These are phyloP conservation scores for Thaumatotibia leucotreta DNA, from an alignment of 1,140 invertebrate genomes.

Conservation along the genomic window DNA sequence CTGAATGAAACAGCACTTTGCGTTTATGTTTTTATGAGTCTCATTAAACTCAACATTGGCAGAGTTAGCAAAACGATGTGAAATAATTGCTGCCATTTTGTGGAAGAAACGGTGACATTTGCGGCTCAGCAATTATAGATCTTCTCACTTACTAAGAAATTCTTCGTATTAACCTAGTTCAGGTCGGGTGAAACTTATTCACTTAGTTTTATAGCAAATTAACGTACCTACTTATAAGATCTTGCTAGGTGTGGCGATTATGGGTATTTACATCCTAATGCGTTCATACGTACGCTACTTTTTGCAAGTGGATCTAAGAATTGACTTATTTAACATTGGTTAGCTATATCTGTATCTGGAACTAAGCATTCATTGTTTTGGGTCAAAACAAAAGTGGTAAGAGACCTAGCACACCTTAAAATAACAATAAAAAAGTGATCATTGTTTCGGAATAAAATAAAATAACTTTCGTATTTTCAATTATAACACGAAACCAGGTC, in stretches of 20 bases:
- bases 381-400: too few relatives aligned
- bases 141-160: neutral
- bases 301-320: too few relatives aligned
- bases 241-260: too few relatives aligned
- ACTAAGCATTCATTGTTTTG: too few relatives aligned
- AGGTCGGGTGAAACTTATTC: neutral
- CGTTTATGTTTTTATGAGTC: neutral
- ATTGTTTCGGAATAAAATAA: neutral
- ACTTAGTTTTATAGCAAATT: neutral
- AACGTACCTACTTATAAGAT: neutral
- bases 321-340: too few relatives aligned
- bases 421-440: neutral
- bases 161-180: neutral
- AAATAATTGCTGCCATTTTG: neutral
- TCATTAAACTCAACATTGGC: neutral
- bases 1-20: neutral
- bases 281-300: too few relatives aligned
- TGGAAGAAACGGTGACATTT: slow-evolving; percentile 2
- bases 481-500: slow-evolving; percentile 5
- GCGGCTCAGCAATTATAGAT: neutral
- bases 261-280: too few relatives aligned
- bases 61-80: slow-evolving; percentile 2
- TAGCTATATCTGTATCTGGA: too few relatives aligned
- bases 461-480: slow-evolving; percentile 6
- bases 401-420: neutral